Conservation (phyloP, 2,888 invertebrate genomes). For the Drosophila nigricruria region DNA sequence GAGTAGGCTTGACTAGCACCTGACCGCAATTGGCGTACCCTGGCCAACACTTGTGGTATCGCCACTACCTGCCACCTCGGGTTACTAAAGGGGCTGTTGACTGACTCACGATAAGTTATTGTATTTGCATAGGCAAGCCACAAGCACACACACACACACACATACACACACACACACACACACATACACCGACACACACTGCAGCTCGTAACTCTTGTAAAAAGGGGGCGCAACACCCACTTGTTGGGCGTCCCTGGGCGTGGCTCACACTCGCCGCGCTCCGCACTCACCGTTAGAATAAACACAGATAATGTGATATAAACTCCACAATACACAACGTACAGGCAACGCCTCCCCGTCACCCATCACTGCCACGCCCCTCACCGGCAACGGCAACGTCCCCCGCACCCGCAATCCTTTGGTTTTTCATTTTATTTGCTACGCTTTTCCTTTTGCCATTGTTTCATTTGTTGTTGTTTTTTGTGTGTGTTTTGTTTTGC, state of each 20-base stretch:
- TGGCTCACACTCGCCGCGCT: constrained; percentile 63
- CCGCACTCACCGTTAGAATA: constrained; percentile 64
- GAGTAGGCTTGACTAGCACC: constrained; percentile 10
- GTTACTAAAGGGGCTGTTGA: constrained; percentile 43
- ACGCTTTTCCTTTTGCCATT: constrained; percentile 39
- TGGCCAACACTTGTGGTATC: constrained; percentile 29
- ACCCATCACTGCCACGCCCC: constrained; percentile 3
- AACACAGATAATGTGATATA: constrained; percentile 84
- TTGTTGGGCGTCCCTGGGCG: constrained; percentile 73
- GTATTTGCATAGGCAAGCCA: constrained; percentile 77
- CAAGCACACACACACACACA: constrained; percentile 33
- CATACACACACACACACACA: constrained; percentile 37
- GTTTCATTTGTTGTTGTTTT: constrained; percentile 30
- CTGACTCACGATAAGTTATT: constrained; percentile 79
- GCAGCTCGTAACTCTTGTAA: constrained; percentile 61
- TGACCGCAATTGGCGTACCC: constrained; percentile 75
- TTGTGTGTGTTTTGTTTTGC: constrained; percentile 15
- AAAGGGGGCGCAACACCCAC: constrained; percentile 54
- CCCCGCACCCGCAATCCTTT: constrained; percentile 5
- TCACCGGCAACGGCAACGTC: neutral
- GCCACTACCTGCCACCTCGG: neutral
- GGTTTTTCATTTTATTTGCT: constrained; percentile 32
- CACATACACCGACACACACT: constrained; percentile 9
- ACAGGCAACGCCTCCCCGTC: constrained; percentile 10
- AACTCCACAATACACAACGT: constrained; percentile 76